phyloP scores from a whole-genome alignment of 2,797 vertebrate species.

The Poecilia velifera region DNA sequence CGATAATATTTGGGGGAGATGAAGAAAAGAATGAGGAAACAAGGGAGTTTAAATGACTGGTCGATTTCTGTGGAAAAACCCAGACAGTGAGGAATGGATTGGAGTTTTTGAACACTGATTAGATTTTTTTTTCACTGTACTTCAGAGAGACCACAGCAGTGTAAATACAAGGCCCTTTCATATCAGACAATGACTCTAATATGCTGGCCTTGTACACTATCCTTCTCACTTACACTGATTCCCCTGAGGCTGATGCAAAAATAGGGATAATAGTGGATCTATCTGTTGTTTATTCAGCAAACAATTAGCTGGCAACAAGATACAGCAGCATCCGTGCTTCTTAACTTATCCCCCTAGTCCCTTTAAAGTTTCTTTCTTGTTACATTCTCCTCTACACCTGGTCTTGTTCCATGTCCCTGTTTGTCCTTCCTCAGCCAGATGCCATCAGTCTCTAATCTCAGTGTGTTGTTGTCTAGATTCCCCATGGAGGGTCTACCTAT shows the following conservation, averaged over 20 bases:
- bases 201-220: conserved; percentile 23
- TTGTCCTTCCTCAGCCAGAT: conserved; percentile 49
- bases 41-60: conserved; percentile 40
- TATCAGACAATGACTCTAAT: conserved; percentile 37
- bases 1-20: conserved; percentile 1
- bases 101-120: conserved; percentile 42
- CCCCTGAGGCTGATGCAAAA: conserved; percentile 28
- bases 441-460: conserved; percentile 51
- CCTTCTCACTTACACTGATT: conserved; percentile 28
- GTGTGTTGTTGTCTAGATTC: conserved; percentile 83
- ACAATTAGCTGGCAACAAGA: conserved; percentile 44
- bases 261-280: conserved; percentile 49
- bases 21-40: conserved; percentile 11
- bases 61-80: conserved; percentile 45
- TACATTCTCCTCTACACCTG: conserved; percentile 23
- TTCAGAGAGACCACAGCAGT: conserved; percentile 29
- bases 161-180: conserved; percentile 37
- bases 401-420: conserved; percentile 17
- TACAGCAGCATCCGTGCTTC: conserved; percentile 43
- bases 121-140: conserved; percentile 36
- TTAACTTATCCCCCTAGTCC: conserved; percentile 27
- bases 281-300: conserved; percentile 41
- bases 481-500: conserved; percentile 93
- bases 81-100: conserved; percentile 51
- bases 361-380: conserved; percentile 23